A percentile compares a stretch with the other conserved stretches of the same genome.
These are phyloP conservation scores for Dendrocincla tyrannina DNA, from an alignment of 2,797 vertebrate species.

Conservation along the genomic window DNA sequence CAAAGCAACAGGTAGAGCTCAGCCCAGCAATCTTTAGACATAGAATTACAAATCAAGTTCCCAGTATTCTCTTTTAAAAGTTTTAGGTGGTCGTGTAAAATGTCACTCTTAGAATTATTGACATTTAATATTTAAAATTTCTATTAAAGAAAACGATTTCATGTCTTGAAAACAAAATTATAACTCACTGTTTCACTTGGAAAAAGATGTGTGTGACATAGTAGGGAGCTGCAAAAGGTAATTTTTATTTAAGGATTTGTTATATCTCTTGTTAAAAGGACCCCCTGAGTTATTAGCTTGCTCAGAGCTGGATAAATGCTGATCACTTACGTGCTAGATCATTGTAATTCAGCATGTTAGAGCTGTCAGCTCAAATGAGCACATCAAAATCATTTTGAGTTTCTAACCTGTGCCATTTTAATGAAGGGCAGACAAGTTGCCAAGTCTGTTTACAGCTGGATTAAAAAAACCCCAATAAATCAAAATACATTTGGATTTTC, in stretches of 20 bases:
- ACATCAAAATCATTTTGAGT: background rate
- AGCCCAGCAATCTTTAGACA: background rate
- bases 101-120: rapidly evolving
- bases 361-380: background rate
- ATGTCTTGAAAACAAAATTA: background rate
- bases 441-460: background rate
- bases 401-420: background rate
- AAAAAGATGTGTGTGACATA: background rate
- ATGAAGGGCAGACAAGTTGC: background rate
- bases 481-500: background rate
- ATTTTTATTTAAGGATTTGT: background rate
- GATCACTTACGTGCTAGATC: background rate
- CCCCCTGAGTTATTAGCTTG: background rate
- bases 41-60: background rate
- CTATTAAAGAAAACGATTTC: background rate
- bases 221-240: background rate
- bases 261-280: background rate
- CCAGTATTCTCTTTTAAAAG: background rate
- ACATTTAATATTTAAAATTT: background rate
- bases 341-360: background rate
- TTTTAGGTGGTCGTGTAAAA: rapidly evolving
- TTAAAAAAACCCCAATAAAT: background rate
- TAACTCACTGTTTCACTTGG: background rate
- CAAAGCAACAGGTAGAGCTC: slow-evolving; percentile 73
- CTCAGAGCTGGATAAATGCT: background rate